Percentiles rank a stretch among this genome's conserved stretches.
Conservation (phyloP, 2,797 vertebrate genomes). For the Smutsia temminckii region DNA sequence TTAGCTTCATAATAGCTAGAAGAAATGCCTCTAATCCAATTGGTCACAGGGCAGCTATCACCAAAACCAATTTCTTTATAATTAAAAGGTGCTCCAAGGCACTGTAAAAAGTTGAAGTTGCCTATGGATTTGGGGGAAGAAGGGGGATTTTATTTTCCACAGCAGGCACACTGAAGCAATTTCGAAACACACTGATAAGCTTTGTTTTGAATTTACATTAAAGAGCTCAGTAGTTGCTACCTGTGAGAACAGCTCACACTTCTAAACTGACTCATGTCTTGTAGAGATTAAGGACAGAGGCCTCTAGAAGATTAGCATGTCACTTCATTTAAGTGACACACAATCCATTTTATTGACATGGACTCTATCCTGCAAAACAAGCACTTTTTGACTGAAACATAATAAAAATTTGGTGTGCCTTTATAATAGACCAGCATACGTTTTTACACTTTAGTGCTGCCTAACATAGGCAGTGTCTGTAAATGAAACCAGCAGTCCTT, state of each 20-base stretch:
- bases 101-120: slow-evolving; percentile 80
- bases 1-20: slow-evolving; percentile 84
- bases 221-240: slow-evolving; percentile 84
- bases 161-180: slow-evolving; percentile 83
- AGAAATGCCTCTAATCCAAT: slow-evolving; percentile 86
- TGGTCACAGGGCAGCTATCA: slow-evolving; percentile 84
- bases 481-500: slow-evolving; percentile 68
- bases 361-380: slow-evolving; percentile 85
- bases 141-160: slow-evolving; percentile 76
- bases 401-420: slow-evolving; percentile 83
- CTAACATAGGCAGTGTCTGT: slow-evolving; percentile 63
- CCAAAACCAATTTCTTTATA: slow-evolving; percentile 85
- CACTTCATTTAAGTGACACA: slow-evolving; percentile 85
- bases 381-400: slow-evolving; percentile 83
- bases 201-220: slow-evolving; percentile 87
- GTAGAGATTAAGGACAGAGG: slow-evolving; percentile 86
- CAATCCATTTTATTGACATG: slow-evolving; percentile 86
- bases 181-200: slow-evolving; percentile 86
- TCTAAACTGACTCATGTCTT: slow-evolving; percentile 84
- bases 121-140: slow-evolving; percentile 78
- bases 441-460: slow-evolving; percentile 73
- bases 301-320: slow-evolving; percentile 84
- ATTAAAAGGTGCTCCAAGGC: slow-evolving; percentile 85
- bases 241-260: slow-evolving; percentile 84
- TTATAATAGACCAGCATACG: slow-evolving; percentile 68